Percentiles rank a stretch among this genome's conserved stretches.
Evolutionary conservation across 2,797 vertebrate species (phyloP).

Genomic region (Momotus momota): DNA sequence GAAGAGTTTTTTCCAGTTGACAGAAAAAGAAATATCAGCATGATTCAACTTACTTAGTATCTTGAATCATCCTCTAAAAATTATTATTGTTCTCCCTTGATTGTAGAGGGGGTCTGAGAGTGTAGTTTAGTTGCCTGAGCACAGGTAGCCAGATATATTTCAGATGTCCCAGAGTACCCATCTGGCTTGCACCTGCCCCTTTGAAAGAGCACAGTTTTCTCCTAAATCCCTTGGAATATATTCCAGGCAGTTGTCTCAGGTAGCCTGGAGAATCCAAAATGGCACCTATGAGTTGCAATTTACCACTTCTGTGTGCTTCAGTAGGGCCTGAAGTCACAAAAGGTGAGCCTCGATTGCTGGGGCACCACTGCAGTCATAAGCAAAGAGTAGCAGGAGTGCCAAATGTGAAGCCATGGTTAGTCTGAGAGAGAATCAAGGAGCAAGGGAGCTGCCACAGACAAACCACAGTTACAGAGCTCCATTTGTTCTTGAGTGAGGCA

Average conservation of each 20-base stretch:
- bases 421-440: background rate
- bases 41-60: conserved; percentile 1
- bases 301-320: background rate
- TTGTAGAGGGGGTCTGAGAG: background rate
- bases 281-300: background rate
- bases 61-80: background rate
- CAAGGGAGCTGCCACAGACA: rapidly evolving
- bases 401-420: background rate
- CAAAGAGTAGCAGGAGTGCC: background rate
- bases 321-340: background rate
- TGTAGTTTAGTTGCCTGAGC: background rate
- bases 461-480: background rate
- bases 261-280: background rate
- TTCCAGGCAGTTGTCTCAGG: background rate
- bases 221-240: rapidly evolving
- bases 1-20: conserved; percentile 48
- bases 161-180: background rate
- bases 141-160: background rate
- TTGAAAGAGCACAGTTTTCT: background rate
- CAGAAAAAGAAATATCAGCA: conserved; percentile 41
- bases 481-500: background rate
- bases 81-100: background rate
- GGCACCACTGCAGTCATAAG: rapidly evolving
- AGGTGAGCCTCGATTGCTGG: rapidly evolving
- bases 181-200: background rate